phyloP scores from a whole-genome alignment of 2,797 vertebrate genomes.

The Mionectes olivaceus region DNA sequence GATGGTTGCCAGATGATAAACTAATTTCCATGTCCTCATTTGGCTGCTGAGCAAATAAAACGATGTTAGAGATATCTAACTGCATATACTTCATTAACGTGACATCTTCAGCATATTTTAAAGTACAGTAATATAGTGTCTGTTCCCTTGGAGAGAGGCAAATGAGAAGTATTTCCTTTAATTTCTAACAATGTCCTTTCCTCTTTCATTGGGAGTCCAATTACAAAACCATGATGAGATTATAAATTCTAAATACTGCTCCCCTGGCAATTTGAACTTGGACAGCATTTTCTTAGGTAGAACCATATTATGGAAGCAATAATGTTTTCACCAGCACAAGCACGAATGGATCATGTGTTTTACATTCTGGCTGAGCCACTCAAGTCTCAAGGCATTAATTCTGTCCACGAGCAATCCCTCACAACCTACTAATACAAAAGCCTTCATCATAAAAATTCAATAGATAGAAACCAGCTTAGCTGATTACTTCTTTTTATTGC shows the following conservation, averaged over 20 bases:
- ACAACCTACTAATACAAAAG: background rate
- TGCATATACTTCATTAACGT: background rate
- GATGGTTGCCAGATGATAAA: background rate
- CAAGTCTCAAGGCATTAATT: conserved; percentile 30
- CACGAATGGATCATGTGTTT: background rate
- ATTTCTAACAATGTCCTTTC: conserved; percentile 7
- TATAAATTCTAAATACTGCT: conserved; percentile 37
- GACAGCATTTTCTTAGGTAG: conserved; percentile 14
- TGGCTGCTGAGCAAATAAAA: background rate
- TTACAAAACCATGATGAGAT: conserved; percentile 45
- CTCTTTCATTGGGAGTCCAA: conserved; percentile 7
- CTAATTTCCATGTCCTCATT: background rate
- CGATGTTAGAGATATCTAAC: background rate
- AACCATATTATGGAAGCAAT: conserved; percentile 8
- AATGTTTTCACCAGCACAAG: conserved; percentile 10
- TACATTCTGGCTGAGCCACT: background rate
- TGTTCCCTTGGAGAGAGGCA: background rate
- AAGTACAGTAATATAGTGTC: background rate
- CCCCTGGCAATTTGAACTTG: background rate
- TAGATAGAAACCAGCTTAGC: background rate
- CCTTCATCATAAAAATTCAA: background rate
- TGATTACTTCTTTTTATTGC: background rate
- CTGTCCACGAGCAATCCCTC: background rate
- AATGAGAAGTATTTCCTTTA: conserved; percentile 10
- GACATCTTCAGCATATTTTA: background rate